A percentile compares a stretch with the other conserved stretches of the same genome.
phyloP scores from a whole-genome alignment of 2,113 vertebrate species.

The Spea multiplicata region DNA sequence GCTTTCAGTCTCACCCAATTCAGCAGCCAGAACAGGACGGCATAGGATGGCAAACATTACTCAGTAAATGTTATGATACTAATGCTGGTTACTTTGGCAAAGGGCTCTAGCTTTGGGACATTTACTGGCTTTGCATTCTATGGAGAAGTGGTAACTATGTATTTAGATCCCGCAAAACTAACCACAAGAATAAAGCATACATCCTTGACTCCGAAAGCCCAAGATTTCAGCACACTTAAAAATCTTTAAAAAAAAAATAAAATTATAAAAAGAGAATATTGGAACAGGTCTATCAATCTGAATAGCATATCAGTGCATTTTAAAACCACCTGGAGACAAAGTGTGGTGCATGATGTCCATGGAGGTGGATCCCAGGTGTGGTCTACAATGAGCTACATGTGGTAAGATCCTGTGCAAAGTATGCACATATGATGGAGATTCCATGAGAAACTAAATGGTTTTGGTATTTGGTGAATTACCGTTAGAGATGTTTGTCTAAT shows the following conservation, averaged over 20 bases:
- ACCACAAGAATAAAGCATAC: neutral
- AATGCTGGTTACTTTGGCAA: neutral
- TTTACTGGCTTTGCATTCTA: neutral
- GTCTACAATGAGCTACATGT: neutral
- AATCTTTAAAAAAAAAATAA: neutral
- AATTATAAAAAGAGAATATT: neutral
- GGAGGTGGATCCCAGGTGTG: neutral
- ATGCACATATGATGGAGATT: neutral
- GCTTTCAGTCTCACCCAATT: neutral
- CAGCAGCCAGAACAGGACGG: neutral
- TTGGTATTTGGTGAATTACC: too few relatives aligned
- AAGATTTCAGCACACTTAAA: neutral
- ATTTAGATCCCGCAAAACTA: neutral
- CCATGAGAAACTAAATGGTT: neutral
- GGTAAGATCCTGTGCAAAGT: too few relatives aligned
- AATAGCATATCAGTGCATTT: constrained; percentile 1
- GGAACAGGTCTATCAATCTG: neutral
- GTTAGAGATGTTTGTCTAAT: too few relatives aligned
- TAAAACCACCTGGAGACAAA: constrained; percentile 33
- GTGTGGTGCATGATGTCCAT: neutral
- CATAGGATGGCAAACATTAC: neutral
- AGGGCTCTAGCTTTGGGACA: neutral
- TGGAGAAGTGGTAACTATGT: too few relatives aligned
- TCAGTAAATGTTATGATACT: too few relatives aligned
- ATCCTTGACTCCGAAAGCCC: neutral